Percentiles rank a stretch among this genome's conserved stretches.
These are phyloP conservation scores for Ramazzottius varieornatus DNA, from an alignment of 2,888 invertebrate species.

Conservation along the genomic window DNA sequence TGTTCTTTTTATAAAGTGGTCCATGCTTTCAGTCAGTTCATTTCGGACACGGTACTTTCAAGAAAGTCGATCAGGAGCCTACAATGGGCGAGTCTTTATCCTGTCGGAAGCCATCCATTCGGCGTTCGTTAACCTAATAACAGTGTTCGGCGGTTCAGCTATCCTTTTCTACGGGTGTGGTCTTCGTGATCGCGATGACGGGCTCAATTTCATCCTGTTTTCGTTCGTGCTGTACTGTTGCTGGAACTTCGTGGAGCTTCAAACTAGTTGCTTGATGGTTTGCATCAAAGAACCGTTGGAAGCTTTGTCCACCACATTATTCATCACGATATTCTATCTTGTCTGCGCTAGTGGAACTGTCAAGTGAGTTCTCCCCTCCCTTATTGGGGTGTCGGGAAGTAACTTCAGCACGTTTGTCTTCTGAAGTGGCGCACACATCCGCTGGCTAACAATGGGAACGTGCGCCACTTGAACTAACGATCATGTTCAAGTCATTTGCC, in stretches of 20 bases:
- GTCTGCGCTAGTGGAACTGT: constrained; percentile 45
- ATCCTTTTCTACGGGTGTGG: not conserved
- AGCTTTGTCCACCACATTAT: constrained; percentile 33
- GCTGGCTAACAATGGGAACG: too few species aligned
- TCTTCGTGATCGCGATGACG: not conserved
- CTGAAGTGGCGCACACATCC: too few species aligned
- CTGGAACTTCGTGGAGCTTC: not conserved
- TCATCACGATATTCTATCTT: constrained; percentile 39
- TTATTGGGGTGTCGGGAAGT: not conserved
- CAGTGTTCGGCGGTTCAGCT: not conserved
- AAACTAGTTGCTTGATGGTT: not conserved
- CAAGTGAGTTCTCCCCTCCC: constrained; percentile 28
- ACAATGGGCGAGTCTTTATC: constrained; percentile 55
- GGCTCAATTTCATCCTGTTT: not conserved
- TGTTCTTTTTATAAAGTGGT: too few species aligned
- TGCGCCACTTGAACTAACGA: too few species aligned
- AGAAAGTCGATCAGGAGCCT: constrained; percentile 61
- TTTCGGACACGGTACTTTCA: constrained; percentile 75
- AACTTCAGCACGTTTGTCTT: not conserved
- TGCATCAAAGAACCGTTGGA: not conserved
- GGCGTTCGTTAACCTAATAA: not conserved
- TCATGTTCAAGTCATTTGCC: too few species aligned
- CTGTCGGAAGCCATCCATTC: constrained; percentile 18
- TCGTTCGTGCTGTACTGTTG: not conserved
- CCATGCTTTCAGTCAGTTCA: constrained; percentile 29